Conservation (phyloP, 2,888 invertebrate species). For the Noctua pronuba region DNA sequence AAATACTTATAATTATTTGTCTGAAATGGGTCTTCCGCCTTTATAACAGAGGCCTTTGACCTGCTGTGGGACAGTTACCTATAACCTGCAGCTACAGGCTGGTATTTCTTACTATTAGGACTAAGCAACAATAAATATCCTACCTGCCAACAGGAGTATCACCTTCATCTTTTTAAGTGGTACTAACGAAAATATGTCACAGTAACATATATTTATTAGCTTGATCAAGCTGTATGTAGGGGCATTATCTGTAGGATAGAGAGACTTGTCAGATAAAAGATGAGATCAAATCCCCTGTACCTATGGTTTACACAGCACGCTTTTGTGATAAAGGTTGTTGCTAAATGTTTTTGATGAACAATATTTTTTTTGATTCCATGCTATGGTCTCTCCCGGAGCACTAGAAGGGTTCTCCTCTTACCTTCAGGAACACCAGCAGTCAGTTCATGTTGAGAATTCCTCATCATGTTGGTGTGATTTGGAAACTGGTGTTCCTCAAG, state of each 20-base stretch:
- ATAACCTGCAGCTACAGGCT: background rate
- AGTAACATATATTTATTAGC: conserved; percentile 70
- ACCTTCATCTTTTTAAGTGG: conserved; percentile 77
- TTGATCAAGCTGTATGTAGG: conserved; percentile 15
- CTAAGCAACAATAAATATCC: conserved; percentile 38
- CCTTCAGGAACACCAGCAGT: too few species aligned
- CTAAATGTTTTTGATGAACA: background rate
- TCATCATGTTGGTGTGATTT: too few species aligned
- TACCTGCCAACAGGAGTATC: conserved; percentile 82
- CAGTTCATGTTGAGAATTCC: too few species aligned
- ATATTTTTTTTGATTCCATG: too few species aligned
- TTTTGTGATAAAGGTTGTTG: conserved; percentile 10
- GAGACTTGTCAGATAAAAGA: conserved; percentile 53
- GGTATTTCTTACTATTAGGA: background rate
- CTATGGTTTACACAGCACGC: background rate
- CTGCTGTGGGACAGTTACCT: background rate
- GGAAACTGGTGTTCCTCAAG: too few species aligned
- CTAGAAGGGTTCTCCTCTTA: too few species aligned
- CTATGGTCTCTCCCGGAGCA: too few species aligned
- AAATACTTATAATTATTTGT: too few species aligned
- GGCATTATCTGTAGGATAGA: conserved; percentile 29
- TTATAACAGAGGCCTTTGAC: background rate
- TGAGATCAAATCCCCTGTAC: conserved; percentile 50
- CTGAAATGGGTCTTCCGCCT: too few species aligned
- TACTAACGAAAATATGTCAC: conserved; percentile 49